Evolutionary conservation across 2,113 vertebrate genomes (phyloP), one percentile per base, ranked within the genome.

Genomic region (Condylura cristata): DNA sequence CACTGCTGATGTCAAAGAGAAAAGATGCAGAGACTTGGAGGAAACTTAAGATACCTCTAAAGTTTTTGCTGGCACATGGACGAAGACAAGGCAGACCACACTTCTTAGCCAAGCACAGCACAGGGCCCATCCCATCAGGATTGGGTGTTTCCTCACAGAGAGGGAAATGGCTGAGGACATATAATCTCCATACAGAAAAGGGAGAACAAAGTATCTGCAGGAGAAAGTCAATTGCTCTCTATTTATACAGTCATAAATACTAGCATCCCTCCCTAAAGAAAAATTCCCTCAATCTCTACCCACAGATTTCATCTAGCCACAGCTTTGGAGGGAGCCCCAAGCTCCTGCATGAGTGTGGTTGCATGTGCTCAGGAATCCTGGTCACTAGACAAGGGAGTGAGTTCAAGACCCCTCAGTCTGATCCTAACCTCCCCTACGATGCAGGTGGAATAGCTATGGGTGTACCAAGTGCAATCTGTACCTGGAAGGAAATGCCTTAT

Each of bases 191-290:
- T 3, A 30, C 3, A 41, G 30, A 14, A 41, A 34, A 65, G 5
- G 28, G 5, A 66, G 37, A 10, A 32, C 12, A 3, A 30, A 46
- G 34, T 0, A 1, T 2, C 44, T 14, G 6, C 6, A 61, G 13
- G 26, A 39, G n/a, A 26, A 65, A 32, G 28, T 5, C 24, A 24
- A 14, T 8, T 75, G 26, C 8, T n/a, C 8, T 60, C 18, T 18
- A 63, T 4, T 24, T 44, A 65, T 26, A 24, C 16, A 44, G 17
- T 39, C 17, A 53, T 68, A 60, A 39, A 20, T 14, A 39, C 2
- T 63, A 24, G 9, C 22, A 46, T 75, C 30, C 22, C 68, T 76
- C 48, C 2, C 18, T 30, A 9, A 82, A 28, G 16, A 9, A 88
- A 80, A 30, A 61, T 26, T 68, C 56, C 48, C n/a, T 56, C 61